A percentile compares a stretch with the other conserved stretches of the same genome.
Evolutionary conservation across 2,797 vertebrate species (phyloP).

Genomic region (Erpetoichthys calabaricus): DNA sequence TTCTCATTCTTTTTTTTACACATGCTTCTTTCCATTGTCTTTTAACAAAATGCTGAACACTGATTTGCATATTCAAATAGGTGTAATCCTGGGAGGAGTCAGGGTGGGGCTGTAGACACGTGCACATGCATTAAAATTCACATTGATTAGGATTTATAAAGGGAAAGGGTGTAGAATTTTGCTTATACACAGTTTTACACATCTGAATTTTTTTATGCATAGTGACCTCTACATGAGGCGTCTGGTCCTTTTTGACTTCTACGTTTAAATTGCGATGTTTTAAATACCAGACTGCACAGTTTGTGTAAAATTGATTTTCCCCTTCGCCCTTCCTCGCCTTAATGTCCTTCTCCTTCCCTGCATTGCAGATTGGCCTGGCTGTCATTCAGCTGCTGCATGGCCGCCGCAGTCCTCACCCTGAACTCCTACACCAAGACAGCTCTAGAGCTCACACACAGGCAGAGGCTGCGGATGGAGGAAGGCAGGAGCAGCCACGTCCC

Average conservation of each 20-base stretch:
- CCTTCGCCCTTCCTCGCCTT: background rate
- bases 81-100: too few species aligned
- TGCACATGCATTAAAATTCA: too few species aligned
- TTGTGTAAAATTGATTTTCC: background rate
- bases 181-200: too few species aligned
- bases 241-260: background rate
- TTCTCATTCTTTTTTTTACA: too few species aligned
- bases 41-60: too few species aligned
- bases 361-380: constrained; percentile 59
- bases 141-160: too few species aligned
- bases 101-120: too few species aligned
- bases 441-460: constrained; percentile 52
- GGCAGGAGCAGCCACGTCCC: constrained; percentile 36
- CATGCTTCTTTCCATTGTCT: too few species aligned
- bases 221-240: background rate
- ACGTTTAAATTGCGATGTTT: background rate
- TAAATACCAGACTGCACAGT: too few species aligned
- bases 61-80: too few species aligned
- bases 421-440: constrained; percentile 75
- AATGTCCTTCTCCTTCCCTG: constrained; percentile 5
- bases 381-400: constrained; percentile 74
- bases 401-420: constrained; percentile 62
- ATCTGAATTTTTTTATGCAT: too few species aligned
- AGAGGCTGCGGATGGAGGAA: constrained; percentile 47
- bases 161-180: too few species aligned